Evolutionary conservation across 2,113 vertebrate species (phyloP).

Genomic region (Colossoma macropomum): DNA sequence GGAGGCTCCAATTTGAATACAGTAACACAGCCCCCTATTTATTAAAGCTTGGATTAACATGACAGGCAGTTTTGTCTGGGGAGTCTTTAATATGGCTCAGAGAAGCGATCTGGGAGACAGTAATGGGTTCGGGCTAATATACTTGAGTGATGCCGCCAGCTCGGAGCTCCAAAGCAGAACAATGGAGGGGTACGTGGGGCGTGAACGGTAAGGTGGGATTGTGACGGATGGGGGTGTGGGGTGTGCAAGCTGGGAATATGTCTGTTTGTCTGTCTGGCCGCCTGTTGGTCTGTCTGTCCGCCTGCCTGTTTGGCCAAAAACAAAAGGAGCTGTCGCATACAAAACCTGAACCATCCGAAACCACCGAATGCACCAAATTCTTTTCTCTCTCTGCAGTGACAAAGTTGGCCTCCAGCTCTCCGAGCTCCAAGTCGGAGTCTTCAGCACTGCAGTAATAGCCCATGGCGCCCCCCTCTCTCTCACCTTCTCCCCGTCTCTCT

Average conservation of each 20-base stretch:
- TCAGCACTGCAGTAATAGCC: constrained; percentile 13
- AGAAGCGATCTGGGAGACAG: constrained; percentile 96
- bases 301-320: constrained; percentile 2
- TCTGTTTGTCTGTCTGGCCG: constrained; percentile 16
- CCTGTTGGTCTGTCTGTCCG: background rate
- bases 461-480: background rate
- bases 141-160: constrained; percentile 97
- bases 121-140: constrained; percentile 99
- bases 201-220: constrained; percentile 92
- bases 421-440: background rate
- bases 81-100: constrained; percentile 98
- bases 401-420: constrained; percentile 15
- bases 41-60: constrained; percentile 99
- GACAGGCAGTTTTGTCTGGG: constrained; percentile 99
- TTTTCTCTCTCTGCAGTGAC: background rate
- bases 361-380: background rate
- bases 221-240: constrained; percentile 72
- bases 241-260: background rate
- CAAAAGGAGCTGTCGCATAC: background rate
- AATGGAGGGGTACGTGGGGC: constrained; percentile 90
- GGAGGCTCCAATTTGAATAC: constrained; percentile 93
- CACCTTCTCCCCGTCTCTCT: too few relatives aligned
- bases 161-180: constrained; percentile 95
- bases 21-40: constrained; percentile 97
- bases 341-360: background rate